phyloP scores from a whole-genome alignment of 2,888 invertebrate genomes.

The Cataglyphis altisquamis region DNA sequence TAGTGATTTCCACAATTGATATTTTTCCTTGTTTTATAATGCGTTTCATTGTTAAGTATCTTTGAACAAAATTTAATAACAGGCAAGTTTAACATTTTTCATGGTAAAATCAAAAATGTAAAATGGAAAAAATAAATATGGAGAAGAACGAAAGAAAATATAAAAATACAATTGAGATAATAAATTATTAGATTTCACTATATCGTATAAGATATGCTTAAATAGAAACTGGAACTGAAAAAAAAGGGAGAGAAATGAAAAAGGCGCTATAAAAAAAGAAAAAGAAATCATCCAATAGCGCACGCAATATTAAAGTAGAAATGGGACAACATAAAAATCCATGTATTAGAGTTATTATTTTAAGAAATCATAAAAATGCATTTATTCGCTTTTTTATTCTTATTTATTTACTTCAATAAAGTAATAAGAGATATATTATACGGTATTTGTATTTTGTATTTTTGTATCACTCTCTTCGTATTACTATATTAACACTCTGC shows the following conservation, averaged over 20 bases:
- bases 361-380: background rate
- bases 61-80: background rate
- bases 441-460: background rate
- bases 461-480: background rate
- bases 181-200: background rate
- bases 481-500: background rate
- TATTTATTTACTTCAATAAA: background rate
- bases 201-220: background rate
- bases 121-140: background rate
- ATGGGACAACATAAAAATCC: background rate
- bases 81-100: background rate
- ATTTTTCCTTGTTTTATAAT: background rate
- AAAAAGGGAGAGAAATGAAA: background rate
- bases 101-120: background rate
- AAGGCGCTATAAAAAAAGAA: background rate
- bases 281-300: background rate
- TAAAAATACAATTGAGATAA: background rate
- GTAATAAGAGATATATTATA: background rate
- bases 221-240: background rate
- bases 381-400: background rate
- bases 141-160: background rate
- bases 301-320: background rate
- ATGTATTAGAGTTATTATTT: background rate
- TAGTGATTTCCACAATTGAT: background rate
- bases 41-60: background rate